These are phyloP conservation scores for Drosophila sordidula DNA, from an alignment of 2,888 invertebrate species.

Conservation along the genomic window DNA sequence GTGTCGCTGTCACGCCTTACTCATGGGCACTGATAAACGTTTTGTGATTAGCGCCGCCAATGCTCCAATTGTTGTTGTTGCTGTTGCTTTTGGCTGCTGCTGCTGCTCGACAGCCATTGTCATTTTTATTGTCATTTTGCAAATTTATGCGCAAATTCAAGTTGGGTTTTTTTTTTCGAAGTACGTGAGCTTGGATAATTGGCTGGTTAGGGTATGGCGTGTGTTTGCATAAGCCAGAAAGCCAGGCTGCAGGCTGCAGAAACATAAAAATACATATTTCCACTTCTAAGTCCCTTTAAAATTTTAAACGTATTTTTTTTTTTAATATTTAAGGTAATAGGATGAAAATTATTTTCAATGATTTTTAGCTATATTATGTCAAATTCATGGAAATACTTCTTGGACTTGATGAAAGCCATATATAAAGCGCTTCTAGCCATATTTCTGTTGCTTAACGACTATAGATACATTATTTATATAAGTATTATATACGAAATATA, in stretches of 20 bases:
- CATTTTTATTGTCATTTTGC: slow-evolving; percentile 65
- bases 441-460: too few species aligned
- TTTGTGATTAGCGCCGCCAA: slow-evolving; percentile 64
- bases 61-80: slow-evolving; percentile 15
- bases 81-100: slow-evolving; percentile 17
- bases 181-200: slow-evolving; percentile 57
- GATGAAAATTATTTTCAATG: too few species aligned
- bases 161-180: slow-evolving; percentile 10
- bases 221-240: slow-evolving; percentile 31
- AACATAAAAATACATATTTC: slow-evolving; percentile 1
- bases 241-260: neutral
- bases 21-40: slow-evolving; percentile 62
- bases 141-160: slow-evolving; percentile 66
- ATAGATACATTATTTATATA: too few species aligned
- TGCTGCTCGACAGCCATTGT: slow-evolving; percentile 43
- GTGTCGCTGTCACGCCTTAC: slow-evolving; percentile 42
- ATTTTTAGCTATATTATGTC: too few species aligned
- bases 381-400: too few species aligned
- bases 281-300: neutral
- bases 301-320: neutral
- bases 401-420: too few species aligned
- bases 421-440: too few species aligned
- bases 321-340: too few species aligned
- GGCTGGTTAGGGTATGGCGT: slow-evolving; percentile 1
- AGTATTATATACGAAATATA: too few species aligned